phyloP scores from a whole-genome alignment of 2,113 vertebrate species.

The Circaetus gallicus region DNA sequence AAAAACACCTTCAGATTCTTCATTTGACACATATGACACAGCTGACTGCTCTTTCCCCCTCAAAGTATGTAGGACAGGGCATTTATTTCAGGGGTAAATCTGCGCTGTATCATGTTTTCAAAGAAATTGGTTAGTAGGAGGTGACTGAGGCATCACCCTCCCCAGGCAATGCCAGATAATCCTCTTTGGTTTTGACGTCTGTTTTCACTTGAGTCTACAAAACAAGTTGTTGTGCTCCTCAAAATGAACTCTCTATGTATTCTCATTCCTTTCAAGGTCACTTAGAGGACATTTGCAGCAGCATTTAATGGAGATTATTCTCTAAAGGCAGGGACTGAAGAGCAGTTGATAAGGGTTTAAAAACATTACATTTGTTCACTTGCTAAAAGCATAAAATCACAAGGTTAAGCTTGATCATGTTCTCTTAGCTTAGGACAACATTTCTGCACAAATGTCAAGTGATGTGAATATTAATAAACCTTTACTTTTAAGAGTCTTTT shows the following conservation, averaged over 20 bases:
- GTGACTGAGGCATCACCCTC: not conserved
- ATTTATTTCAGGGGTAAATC: not conserved
- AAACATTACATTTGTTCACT: not conserved
- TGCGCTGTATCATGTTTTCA: not conserved
- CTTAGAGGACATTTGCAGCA: conserved; percentile 3
- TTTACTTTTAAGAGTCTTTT: not conserved
- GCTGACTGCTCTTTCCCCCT: not conserved
- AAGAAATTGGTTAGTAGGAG: not conserved
- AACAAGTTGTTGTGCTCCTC: not conserved
- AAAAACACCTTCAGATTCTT: not conserved
- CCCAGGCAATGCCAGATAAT: not conserved
- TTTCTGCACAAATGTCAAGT: conserved; percentile 31
- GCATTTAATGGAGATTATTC: conserved; percentile 41
- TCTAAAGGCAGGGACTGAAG: conserved; percentile 37
- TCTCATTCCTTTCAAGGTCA: conserved; percentile 49
- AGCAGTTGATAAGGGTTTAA: conserved; percentile 39
- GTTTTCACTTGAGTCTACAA: not conserved
- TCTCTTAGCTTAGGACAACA: not conserved
- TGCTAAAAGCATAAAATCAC: not conserved
- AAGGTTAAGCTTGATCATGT: conserved; percentile 1
- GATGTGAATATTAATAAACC: conserved; percentile 46
- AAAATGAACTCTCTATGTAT: not conserved
- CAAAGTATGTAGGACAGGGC: not conserved
- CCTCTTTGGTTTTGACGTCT: not conserved
- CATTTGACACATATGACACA: not conserved